These are phyloP conservation scores for Phataginus tricuspis DNA, from an alignment of 2,797 vertebrate genomes.

Conservation along the genomic window DNA sequence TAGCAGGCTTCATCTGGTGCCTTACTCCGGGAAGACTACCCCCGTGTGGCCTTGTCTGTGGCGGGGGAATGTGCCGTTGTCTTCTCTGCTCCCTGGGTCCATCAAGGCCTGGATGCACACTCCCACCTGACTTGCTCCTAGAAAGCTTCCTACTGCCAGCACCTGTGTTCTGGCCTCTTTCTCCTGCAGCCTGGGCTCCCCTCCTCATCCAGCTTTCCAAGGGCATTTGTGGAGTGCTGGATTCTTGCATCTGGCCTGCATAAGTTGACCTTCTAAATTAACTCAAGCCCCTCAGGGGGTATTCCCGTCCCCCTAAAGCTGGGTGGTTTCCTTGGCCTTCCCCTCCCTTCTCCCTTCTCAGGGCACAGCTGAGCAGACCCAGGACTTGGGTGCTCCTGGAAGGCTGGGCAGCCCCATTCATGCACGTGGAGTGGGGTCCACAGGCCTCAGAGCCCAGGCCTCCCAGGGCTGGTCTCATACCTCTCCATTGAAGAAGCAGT, in stretches of 20 bases:
- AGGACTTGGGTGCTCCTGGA: background rate
- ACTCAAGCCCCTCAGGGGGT: background rate
- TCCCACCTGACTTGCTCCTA: background rate
- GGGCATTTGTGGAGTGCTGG: fast-evolving
- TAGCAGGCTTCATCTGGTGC: background rate
- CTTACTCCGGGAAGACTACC: background rate
- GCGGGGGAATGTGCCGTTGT: fast-evolving
- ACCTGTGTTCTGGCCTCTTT: background rate
- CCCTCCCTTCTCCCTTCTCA: background rate
- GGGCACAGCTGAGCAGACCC: background rate
- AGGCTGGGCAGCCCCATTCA: background rate
- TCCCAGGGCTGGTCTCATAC: slow-evolving; percentile 85
- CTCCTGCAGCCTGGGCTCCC: background rate
- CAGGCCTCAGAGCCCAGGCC: background rate
- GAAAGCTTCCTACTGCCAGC: background rate
- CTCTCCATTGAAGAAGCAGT: slow-evolving; percentile 99
- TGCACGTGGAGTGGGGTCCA: background rate
- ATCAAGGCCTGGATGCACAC: background rate
- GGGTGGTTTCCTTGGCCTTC: background rate
- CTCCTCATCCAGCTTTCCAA: background rate
- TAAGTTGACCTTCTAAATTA: background rate
- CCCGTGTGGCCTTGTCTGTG: background rate
- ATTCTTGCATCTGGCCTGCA: background rate
- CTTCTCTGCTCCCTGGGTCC: background rate
- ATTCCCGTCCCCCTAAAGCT: background rate